Base-by-base conservation (phyloP, 2,888 invertebrate genomes). In the Spatulosminthurus flaviceps region DNA sequence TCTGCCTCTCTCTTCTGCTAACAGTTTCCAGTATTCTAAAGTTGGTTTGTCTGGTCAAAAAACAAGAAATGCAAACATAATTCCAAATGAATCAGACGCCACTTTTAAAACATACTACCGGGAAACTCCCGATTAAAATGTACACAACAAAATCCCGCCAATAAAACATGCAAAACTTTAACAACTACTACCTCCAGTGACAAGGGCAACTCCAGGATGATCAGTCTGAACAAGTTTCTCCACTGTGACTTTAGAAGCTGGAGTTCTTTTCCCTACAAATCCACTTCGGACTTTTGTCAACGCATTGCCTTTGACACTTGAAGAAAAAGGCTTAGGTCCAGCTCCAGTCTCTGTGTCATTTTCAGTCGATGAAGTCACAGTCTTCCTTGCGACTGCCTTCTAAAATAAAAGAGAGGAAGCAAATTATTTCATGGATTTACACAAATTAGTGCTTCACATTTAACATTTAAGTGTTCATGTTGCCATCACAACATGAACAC, bases 1-100 rank as follows among this genome's bases (percentile, higher is more conserved):
- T 29, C 60, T 60, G 11, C 29, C 21, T 66, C 41, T 21, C 28
- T 64, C 64, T 64, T 75, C 75, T 24, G 75, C 64, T 13, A 75
- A 42, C n/a, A 75, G n/a, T 19, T 75, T 75, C 75, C 75, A 75
- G 22, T 75, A 75, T 24, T 75, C 75, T 11, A 75, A 28, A 1
- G 75, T 19, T 29, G 75, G 66, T 64, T 64, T 60, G 34, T 75
- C 75, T 75, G 61, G 5, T 21, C n/a, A n/a, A n/a, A n/a, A n/a
- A n/a, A n/a, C n/a, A n/a, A n/a, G n/a, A n/a, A n/a, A n/a, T n/a
- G n/a, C n/a, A n/a, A n/a, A n/a, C n/a, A n/a, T n/a, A n/a, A n/a
- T n/a, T n/a, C n/a, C n/a, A n/a, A n/a, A n/a, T n/a, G n/a, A n/a
- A n/a, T n/a, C n/a, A n/a, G n/a, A n/a, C n/a, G n/a, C n/a, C n/a